Base-by-base conservation (phyloP, 2,888 invertebrate genomes). In the Dolichopus griseipennis region DNA sequence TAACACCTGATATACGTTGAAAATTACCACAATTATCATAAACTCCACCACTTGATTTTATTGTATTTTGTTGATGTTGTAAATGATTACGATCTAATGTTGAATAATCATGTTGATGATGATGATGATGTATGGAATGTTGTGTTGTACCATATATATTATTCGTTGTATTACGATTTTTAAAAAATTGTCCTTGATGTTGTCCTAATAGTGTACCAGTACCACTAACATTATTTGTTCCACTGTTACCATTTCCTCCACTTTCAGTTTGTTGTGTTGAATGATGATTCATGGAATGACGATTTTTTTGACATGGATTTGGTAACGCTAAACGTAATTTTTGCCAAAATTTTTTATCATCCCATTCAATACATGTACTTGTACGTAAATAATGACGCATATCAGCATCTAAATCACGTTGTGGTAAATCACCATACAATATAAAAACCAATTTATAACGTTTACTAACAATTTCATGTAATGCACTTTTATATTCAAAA, bases 301-400 rank as follows among this genome's bases (percentile, higher is more conserved):
- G 52, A 52, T 52, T 52, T 6, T 52, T 52, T 18, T 52, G 72
- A 12, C 77, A 75, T 61, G 71, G 67, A 67, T 77, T 92, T 70
- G 95, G 95, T 88, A 96, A 88, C 68, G 94, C 92, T 78, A 93
- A 93, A 78, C 92, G 88, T 72, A 97, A 84, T 83, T 97, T 96
- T 79, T 95, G 94, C 97, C 97, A 97, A 84, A 97, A 97, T 78
- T 93, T 89, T 79, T 92, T 90, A 83, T 97, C 96, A 72, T 93
- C 93, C 91, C 93, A 94, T 81, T 93, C 92, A 78, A 97, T 89
- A 80, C 93, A 91, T 75, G 93, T 93, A 83, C 93, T 93, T 71
- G 93, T 91, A 77, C 95, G 90, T 77, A 97, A 85, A 82, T 94
- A 94, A 78, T 93, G 87, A 74, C 93, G 86, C 78, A 97, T 86